Base-by-base conservation (phyloP, 1,140 invertebrate species). In the Nixonia krombeini region DNA sequence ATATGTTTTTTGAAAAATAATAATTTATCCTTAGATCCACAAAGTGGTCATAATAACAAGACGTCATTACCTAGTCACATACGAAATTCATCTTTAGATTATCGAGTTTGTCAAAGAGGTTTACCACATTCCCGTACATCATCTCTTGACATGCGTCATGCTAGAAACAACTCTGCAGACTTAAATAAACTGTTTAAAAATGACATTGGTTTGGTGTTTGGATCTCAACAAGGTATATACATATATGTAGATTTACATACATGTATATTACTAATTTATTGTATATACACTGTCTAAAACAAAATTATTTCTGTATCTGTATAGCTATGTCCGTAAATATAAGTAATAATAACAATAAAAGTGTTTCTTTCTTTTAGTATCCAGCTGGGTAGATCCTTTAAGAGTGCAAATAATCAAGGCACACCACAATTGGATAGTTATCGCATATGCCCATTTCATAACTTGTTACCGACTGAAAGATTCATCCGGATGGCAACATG, bases 401-500 rank as follows among this genome's bases (percentile, higher is more conserved):
- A 87, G 94, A 70, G 95, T 97, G 29, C 92, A 96, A 81, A 96
- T 98, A 63, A 94, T 99, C 52, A 95, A 96, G 83, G 96, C 96
- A 9, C 96, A 99, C 87, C 96, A 98, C 79, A 98, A 98, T 81
- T 98, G 96, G 94, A 96, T 99, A 67, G 95, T 94, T 51, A 96
- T 97, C 21, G 96, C 95, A 7, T 99, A 98, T 84, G 92, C 94
- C 38, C 95, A 99, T 86, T 97, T 96, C 86, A 93, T 98, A 8
- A 93, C 94, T 49, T 97, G 96, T 79, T 99, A 97, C 83, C 92
- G 95, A 79, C 89, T 98, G 64, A 98, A 97, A 85, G 97, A 99
- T 79, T 96, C 95, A 0, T 94, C 92, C 70, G 96, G 96, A 6
- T 99, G 97, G 96, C 95, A 97, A 73, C 90, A 94, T 68, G 92